Evolutionary conservation across 2,797 vertebrate genomes (phyloP).

Genomic region (Phyllotis vaccarum): DNA sequence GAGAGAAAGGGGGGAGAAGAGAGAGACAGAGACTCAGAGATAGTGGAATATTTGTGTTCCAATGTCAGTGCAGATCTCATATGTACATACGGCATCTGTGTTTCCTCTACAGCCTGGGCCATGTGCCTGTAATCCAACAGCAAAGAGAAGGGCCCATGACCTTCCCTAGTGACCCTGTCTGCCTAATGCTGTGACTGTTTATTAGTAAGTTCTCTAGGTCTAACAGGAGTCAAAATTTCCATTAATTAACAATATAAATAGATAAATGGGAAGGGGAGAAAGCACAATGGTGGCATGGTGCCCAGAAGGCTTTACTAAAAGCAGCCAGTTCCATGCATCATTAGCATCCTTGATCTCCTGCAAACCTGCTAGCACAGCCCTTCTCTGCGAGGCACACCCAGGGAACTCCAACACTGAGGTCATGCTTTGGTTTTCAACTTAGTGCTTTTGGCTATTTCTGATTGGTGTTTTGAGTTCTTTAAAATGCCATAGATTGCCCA

Average conservation of each 20-base stretch:
- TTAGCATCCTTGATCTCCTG: conserved; percentile 81
- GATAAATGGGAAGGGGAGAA: conserved; percentile 78
- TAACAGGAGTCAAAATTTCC: conserved; percentile 83
- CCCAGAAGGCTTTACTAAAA: conserved; percentile 76
- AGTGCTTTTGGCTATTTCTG: not conserved
- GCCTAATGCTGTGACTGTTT: conserved; percentile 38
- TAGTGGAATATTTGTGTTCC: not conserved
- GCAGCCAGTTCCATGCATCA: conserved; percentile 82
- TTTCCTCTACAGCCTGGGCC: not conserved
- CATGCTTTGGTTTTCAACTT: not conserved
- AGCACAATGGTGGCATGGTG: conserved; percentile 80
- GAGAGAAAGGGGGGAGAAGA: too few species aligned
- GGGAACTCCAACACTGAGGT: conserved; percentile 35
- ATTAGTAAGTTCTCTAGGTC: conserved; percentile 73
- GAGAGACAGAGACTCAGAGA: not conserved
- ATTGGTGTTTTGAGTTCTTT: conserved; percentile 58
- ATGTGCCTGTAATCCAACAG: conserved; percentile 5
- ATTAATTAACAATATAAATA: conserved; percentile 83
- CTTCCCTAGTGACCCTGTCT: conserved; percentile 50
- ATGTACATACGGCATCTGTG: not conserved
- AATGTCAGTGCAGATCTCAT: not conserved
- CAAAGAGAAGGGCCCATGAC: not conserved
- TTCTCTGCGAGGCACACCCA: conserved; percentile 70
- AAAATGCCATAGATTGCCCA: not conserved
- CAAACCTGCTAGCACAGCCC: conserved; percentile 79